Evolutionary conservation across 1,140 invertebrate species (phyloP).

Genomic region (Pinna nobilis): DNA sequence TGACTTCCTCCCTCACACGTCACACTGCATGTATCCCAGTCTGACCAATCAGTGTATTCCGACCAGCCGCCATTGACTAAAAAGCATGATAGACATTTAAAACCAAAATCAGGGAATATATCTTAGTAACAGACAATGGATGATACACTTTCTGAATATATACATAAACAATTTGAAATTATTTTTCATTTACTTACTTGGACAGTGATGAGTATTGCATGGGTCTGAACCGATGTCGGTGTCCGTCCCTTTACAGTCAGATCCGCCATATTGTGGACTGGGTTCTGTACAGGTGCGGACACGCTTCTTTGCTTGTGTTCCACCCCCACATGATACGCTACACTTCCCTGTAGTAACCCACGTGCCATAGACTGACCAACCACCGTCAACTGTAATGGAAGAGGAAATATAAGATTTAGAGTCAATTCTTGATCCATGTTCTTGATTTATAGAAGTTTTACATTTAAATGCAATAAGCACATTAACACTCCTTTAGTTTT

Average conservation of each 20-base stretch:
- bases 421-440: neutral
- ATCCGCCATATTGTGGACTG: slow-evolving; percentile 31
- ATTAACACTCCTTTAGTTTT: neutral
- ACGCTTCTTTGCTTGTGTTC: slow-evolving; percentile 24
- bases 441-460: neutral
- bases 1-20: slow-evolving; percentile 28
- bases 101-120: neutral
- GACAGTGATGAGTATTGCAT: slow-evolving; percentile 39
- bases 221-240: slow-evolving; percentile 13
- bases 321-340: slow-evolving; percentile 43
- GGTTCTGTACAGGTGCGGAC: slow-evolving; percentile 45
- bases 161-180: neutral
- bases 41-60: slow-evolving; percentile 23
- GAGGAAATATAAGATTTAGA: neutral
- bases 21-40: slow-evolving; percentile 13
- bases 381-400: slow-evolving; percentile 41
- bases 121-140: neutral
- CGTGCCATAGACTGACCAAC: slow-evolving; percentile 29
- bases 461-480: neutral
- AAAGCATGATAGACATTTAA: neutral
- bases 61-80: slow-evolving; percentile 43
- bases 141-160: neutral
- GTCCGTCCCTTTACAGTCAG: slow-evolving; percentile 17
- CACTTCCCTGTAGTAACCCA: slow-evolving; percentile 38
- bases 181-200: slow-evolving; percentile 27